Conservation (phyloP, 2,888 invertebrate species). For the Arrhopalites spinosus region DNA sequence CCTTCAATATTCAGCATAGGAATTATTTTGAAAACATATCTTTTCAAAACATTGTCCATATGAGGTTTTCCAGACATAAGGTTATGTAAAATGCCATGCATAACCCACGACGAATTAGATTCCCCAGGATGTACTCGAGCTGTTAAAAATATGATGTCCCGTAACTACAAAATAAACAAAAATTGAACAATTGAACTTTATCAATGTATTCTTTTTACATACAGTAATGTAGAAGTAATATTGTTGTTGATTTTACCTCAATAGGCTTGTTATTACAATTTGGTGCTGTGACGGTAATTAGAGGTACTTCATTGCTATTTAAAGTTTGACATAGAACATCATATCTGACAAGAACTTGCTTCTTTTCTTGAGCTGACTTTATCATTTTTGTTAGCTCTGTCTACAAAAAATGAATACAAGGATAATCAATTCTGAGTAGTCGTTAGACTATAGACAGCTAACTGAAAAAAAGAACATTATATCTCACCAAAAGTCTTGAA, state of each 20-base stretch:
- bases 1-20: slow-evolving; percentile 90
- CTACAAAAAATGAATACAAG: slow-evolving; percentile 58
- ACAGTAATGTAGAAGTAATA: too few relatives aligned
- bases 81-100: slow-evolving; percentile 77
- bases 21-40: slow-evolving; percentile 81
- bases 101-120: slow-evolving; percentile 85
- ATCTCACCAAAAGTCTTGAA: slow-evolving; percentile 71
- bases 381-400: slow-evolving; percentile 69
- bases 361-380: slow-evolving; percentile 59
- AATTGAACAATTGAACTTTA: neutral
- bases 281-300: slow-evolving; percentile 75
- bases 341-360: slow-evolving; percentile 67
- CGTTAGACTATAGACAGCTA: too few relatives aligned
- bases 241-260: too few relatives aligned
- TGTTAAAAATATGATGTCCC: slow-evolving; percentile 74
- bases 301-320: slow-evolving; percentile 73
- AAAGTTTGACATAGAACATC: slow-evolving; percentile 74
- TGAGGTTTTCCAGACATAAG: slow-evolving; percentile 66
- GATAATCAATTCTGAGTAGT: too few relatives aligned
- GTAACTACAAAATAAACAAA: slow-evolving; percentile 52
- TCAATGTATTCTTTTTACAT: too few relatives aligned
- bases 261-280: slow-evolving; percentile 60
- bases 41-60: slow-evolving; percentile 69
- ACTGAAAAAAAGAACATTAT: slow-evolving; percentile 4
- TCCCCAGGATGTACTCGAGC: slow-evolving; percentile 86